A percentile compares a stretch with the other conserved stretches of the same genome.
Conservation (phyloP, 2,888 invertebrate species). For the Drosophila basisetae region DNA sequence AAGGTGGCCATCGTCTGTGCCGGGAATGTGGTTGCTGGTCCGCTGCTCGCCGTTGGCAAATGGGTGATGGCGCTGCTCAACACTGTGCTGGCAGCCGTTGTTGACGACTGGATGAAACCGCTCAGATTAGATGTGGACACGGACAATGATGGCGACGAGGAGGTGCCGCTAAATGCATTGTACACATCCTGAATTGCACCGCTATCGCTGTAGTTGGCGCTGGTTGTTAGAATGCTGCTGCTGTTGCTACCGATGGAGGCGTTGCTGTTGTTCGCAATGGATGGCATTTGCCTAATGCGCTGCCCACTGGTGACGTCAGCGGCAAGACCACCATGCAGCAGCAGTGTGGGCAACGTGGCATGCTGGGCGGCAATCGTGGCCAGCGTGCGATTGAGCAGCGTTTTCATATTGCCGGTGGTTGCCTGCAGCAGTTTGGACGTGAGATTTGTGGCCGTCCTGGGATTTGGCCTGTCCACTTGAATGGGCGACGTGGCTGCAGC, state of each 20-base stretch:
- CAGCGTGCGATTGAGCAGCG: slow-evolving; percentile 72
- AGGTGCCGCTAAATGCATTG: slow-evolving; percentile 49
- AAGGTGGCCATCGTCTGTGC: slow-evolving; percentile 84
- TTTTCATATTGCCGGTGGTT: slow-evolving; percentile 67
- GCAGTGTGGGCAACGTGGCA: slow-evolving; percentile 56
- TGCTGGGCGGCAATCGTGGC: slow-evolving; percentile 68
- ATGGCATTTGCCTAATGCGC: slow-evolving; percentile 36
- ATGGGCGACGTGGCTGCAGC: slow-evolving; percentile 21
- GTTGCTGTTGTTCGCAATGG: slow-evolving; percentile 10
- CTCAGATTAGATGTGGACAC: slow-evolving; percentile 35
- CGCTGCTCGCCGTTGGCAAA: slow-evolving; percentile 42
- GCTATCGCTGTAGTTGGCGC: slow-evolving; percentile 7
- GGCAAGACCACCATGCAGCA: slow-evolving; percentile 45
- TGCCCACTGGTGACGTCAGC: slow-evolving; percentile 47
- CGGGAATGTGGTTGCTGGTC: slow-evolving; percentile 70
- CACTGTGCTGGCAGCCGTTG: slow-evolving; percentile 67
- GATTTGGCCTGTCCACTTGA: slow-evolving; percentile 22
- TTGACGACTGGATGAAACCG: slow-evolving; percentile 68
- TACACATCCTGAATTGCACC: slow-evolving; percentile 28
- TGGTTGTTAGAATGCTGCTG: neutral
- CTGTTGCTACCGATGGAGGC: neutral
- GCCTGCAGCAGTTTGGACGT: slow-evolving; percentile 63
- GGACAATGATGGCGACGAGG: neutral
- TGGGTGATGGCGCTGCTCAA: slow-evolving; percentile 54
- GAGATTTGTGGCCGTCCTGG: slow-evolving; percentile 59